These are phyloP conservation scores for Panulirus ornatus DNA, from an alignment of 1,140 invertebrate genomes.

Conservation along the genomic window DNA sequence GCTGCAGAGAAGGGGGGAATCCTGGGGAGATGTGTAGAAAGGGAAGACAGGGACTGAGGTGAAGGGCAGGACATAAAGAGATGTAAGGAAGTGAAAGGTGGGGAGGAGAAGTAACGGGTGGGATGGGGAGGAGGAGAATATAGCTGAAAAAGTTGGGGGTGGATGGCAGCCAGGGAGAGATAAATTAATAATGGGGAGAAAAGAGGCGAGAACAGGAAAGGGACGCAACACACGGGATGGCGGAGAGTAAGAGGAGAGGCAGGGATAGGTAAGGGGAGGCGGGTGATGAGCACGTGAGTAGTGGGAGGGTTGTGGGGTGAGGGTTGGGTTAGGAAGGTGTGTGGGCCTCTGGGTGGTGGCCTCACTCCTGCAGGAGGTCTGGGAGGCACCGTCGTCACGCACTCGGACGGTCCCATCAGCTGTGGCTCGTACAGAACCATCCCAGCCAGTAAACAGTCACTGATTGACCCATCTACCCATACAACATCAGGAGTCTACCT, in stretches of 20 bases:
- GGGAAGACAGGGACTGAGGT: too few relatives aligned
- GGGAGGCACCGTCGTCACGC: too few relatives aligned
- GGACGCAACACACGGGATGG: neutral
- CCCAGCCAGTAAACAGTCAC: too few relatives aligned
- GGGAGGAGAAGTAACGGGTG: neutral
- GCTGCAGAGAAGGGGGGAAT: too few relatives aligned
- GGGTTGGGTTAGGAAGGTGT: neutral
- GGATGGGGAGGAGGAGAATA: neutral
- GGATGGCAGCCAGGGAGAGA: too few relatives aligned
- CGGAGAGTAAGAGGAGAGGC: neutral
- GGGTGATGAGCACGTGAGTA: neutral
- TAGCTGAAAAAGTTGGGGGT: neutral
- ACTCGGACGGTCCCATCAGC: too few relatives aligned
- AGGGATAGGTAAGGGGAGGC: neutral
- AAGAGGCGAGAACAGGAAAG: neutral
- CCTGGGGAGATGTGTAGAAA: too few relatives aligned
- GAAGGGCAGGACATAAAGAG: neutral
- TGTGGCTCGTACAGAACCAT: too few relatives aligned
- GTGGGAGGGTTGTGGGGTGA: neutral
- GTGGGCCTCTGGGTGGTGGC: too few relatives aligned
- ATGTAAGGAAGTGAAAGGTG: neutral
- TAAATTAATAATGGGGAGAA: neutral
- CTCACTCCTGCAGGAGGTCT: too few relatives aligned
- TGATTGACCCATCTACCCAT: too few relatives aligned
- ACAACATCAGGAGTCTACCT: too few relatives aligned